Conservation (phyloP, 1,140 invertebrate genomes). For the Coelopa frigida region DNA sequence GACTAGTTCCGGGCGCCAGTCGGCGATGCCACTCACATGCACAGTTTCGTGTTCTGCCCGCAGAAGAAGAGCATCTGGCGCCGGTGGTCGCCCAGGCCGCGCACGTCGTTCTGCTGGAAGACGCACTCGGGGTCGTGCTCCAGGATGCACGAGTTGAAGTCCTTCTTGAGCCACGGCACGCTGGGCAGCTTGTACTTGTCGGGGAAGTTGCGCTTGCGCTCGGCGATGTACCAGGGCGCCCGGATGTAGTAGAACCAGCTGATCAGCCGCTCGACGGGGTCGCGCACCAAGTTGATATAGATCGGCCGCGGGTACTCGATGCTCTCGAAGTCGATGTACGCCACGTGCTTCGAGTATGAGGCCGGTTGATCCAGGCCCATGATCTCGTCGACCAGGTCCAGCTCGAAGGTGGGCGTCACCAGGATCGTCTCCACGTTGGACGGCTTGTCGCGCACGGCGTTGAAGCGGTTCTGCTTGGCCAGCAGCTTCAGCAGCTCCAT, state of each 20-base stretch:
- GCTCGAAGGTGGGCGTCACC: constrained; percentile 62
- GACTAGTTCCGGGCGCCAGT: not conserved
- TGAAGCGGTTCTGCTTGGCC: constrained; percentile 65
- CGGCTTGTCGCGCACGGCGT: constrained; percentile 72
- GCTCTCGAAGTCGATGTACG: constrained; percentile 69
- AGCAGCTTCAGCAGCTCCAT: constrained; percentile 74
- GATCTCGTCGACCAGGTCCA: constrained; percentile 50
- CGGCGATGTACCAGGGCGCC: constrained; percentile 81
- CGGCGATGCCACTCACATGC: constrained; percentile 66
- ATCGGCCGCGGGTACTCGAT: constrained; percentile 71
- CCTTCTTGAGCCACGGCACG: constrained; percentile 79
- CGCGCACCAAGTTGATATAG: constrained; percentile 80
- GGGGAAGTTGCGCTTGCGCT: constrained; percentile 73
- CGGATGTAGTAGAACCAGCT: constrained; percentile 82
- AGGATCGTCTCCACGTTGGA: constrained; percentile 61
- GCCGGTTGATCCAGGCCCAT: constrained; percentile 48
- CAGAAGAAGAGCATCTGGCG: constrained; percentile 81
- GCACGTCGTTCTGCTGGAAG: constrained; percentile 68
- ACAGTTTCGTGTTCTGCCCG: constrained; percentile 66
- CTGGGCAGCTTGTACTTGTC: constrained; percentile 70
- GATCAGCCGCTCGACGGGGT: constrained; percentile 81
- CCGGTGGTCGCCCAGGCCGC: constrained; percentile 74
- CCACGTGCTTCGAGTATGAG: constrained; percentile 72
- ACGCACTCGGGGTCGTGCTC: constrained; percentile 74
- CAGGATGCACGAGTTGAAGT: constrained; percentile 79